Conservation (phyloP, 2,888 invertebrate genomes). For the Agonopterix alstromeriana region DNA sequence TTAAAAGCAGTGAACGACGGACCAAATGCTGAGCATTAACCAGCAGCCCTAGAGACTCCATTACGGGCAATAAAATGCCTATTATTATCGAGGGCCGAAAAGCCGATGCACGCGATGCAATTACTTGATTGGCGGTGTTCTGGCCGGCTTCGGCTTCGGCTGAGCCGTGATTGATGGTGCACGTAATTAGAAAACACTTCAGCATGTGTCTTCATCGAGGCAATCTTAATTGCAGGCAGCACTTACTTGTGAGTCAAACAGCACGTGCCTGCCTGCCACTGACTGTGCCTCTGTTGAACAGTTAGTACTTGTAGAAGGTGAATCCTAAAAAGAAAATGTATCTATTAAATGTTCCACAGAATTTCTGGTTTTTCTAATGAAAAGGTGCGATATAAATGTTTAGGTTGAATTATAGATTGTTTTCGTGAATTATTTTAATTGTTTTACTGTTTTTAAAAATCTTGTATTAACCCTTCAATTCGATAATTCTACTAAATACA, state of each 20-base stretch:
- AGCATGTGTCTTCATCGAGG: conserved; percentile 71
- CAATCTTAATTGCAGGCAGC: conserved; percentile 72
- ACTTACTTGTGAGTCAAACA: conserved; percentile 69
- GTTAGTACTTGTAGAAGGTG: no score
- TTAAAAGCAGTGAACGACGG: conserved; percentile 57
- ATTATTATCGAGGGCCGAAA: conserved; percentile 76
- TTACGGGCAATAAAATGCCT: conserved; percentile 75
- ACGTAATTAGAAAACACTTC: conserved; percentile 77
- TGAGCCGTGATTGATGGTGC: conserved; percentile 69
- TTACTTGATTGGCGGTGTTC: conserved; percentile 76
- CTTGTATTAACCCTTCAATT: no score
- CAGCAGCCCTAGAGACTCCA: conserved; percentile 74
- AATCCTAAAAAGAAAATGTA: no score
- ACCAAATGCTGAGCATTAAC: conserved; percentile 61
- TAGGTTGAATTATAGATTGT: no score
- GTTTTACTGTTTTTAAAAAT: no score
- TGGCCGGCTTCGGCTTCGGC: conserved; percentile 56
- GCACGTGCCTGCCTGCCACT: conserved; percentile 45
- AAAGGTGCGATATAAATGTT: no score
- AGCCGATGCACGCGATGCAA: conserved; percentile 77
- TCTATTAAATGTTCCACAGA: no score
- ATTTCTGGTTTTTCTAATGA: no score
- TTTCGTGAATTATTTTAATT: no score
- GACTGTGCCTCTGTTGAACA: no score
- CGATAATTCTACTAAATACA: no score